These are phyloP conservation scores for Actinia equina DNA, from an alignment of 64 coral and sea anemone genomes.

Conservation along the genomic window DNA sequence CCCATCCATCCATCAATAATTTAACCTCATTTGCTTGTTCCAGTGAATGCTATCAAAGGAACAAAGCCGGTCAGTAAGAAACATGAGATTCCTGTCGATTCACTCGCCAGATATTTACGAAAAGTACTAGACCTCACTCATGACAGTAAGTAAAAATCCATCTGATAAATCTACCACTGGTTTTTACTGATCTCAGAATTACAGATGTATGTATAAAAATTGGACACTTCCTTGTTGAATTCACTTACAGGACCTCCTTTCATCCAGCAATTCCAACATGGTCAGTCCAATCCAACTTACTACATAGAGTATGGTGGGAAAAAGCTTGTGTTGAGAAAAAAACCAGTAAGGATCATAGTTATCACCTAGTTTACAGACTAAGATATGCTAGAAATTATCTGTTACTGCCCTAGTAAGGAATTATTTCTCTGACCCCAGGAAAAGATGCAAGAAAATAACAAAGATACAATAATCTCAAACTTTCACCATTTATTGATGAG, in stretches of 20 bases:
- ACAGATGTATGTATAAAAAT: no score
- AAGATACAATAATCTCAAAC: no score
- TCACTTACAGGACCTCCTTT: constrained; percentile 42
- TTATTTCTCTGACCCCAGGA: no score
- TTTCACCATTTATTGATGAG: not conserved
- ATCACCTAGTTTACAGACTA: no score
- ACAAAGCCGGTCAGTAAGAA: constrained; percentile 69
- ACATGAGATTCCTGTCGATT: constrained; percentile 61
- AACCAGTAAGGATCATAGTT: constrained; percentile 96
- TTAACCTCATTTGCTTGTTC: not conserved
- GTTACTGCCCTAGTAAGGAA: no score
- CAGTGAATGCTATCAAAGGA: constrained; percentile 46
- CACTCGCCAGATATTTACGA: constrained; percentile 65
- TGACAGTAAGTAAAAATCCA: constrained; percentile 32
- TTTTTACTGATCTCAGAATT: no score
- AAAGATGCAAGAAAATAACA: no score
- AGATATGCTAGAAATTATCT: no score
- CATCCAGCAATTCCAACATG: constrained; percentile 90
- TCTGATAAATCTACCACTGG: no score
- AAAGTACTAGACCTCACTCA: constrained; percentile 62
- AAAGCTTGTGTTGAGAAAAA: constrained; percentile 87
- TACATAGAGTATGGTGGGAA: constrained; percentile 87
- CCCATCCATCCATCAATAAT: not conserved
- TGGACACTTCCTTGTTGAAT: not conserved
- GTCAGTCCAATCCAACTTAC: constrained; percentile 97